phyloP scores from a whole-genome alignment of 92 coral and sea anemone species.

The Isaurus tuberculatus region DNA sequence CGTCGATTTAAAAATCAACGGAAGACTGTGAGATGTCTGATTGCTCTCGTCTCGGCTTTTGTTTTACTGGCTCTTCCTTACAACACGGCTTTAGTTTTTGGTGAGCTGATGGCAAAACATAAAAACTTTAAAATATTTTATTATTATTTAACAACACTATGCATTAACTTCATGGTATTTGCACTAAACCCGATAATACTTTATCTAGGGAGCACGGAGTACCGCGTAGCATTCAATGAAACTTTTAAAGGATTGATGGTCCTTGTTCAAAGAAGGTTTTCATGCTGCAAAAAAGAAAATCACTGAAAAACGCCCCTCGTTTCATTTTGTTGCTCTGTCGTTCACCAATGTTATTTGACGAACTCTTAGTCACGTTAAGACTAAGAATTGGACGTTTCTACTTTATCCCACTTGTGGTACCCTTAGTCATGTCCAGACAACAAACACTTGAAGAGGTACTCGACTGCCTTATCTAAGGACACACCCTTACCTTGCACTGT shows the following conservation, averaged over 20 bases:
- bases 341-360: too few relatives aligned
- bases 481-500: too few relatives aligned
- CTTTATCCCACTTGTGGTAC: too few relatives aligned
- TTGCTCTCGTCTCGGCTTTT: not conserved
- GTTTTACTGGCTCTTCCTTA: not conserved
- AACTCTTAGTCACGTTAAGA: too few relatives aligned
- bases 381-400: too few relatives aligned
- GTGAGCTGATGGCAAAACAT: too few relatives aligned
- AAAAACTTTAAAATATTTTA: not conserved
- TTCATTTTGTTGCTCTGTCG: not conserved
- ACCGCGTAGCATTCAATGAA: not conserved
- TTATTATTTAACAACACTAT: not conserved
- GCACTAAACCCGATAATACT: conserved; percentile 6
- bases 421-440: too few relatives aligned
- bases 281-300: not conserved
- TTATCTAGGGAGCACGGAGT: not conserved
- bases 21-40: not conserved
- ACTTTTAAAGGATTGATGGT: not conserved
- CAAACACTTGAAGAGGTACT: too few relatives aligned
- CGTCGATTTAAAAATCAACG: not conserved
- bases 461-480: too few relatives aligned
- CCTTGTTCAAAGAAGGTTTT: not conserved
- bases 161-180: not conserved
- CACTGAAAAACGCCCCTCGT: not conserved
- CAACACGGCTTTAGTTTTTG: not conserved